A percentile compares a stretch with the other conserved stretches of the same genome.
phyloP scores from a whole-genome alignment of 2,888 invertebrate species.

The Scelioninae gen. 1 region DNA sequence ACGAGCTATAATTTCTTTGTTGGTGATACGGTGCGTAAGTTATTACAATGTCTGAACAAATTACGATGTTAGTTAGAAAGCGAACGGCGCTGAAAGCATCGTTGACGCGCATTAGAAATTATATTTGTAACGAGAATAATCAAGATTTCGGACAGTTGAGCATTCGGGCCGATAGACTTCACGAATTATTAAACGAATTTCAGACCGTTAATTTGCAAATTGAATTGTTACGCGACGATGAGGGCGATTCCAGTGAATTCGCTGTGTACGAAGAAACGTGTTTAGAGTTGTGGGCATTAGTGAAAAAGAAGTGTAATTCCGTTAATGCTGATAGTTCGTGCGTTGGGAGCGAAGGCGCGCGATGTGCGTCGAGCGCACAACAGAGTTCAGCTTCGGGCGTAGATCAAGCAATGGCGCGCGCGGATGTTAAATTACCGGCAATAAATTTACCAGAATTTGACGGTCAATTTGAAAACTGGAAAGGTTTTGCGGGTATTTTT shows the following conservation, averaged over 20 bases:
- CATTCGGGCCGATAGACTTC: conserved; percentile 8
- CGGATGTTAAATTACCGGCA: neutral
- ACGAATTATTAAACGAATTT: conserved; percentile 17
- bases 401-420: no score
- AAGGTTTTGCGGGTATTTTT: neutral
- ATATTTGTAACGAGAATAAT: neutral
- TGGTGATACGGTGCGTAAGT: no score
- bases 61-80: conserved; percentile 18
- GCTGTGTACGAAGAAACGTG: conserved; percentile 1
- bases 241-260: neutral
- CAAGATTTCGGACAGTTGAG: conserved; percentile 2
- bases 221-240: conserved; percentile 8
- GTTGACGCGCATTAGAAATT: conserved; percentile 26
- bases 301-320: no score
- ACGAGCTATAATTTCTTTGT: no score
- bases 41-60: no score
- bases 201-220: neutral
- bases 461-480: conserved; percentile 13
- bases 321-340: no score
- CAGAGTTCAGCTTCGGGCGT: no score
- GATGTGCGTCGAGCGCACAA: no score
- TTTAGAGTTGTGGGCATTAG: no score
- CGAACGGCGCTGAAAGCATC: conserved; percentile 13
- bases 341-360: no score
- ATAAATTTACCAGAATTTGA: conserved; percentile 12